Conservation (phyloP, 2,888 invertebrate species). For the Physocephala rufipes region DNA sequence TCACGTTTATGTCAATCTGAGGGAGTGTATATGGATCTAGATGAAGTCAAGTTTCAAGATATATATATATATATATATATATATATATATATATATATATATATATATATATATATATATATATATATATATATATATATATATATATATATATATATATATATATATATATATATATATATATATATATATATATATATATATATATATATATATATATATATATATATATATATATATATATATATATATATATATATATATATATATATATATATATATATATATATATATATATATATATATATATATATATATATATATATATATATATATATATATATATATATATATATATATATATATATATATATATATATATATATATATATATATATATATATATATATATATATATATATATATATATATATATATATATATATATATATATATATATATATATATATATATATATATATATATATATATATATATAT, state of each 20-base stretch:
- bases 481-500: not conserved
- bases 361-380: not conserved
- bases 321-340: not conserved
- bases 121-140: not conserved
- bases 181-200: not conserved
- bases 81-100: not conserved
- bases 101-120: not conserved
- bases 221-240: conserved; percentile 15
- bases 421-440: not conserved
- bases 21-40: too few species aligned
- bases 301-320: conserved; percentile 7
- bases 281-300: too few species aligned
- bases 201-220: not conserved
- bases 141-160: not conserved
- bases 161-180: not conserved
- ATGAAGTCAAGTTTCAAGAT: not conserved
- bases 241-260: conserved; percentile 24
- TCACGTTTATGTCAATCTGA: too few species aligned
- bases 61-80: not conserved
- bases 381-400: not conserved
- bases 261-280: conserved; percentile 14
- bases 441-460: not conserved
- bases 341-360: not conserved
- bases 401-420: not conserved
- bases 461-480: not conserved